A percentile compares a stretch with the other conserved stretches of the same genome.
phyloP scores from a whole-genome alignment of 2,797 vertebrate species.

The Hybognathus amarus region DNA sequence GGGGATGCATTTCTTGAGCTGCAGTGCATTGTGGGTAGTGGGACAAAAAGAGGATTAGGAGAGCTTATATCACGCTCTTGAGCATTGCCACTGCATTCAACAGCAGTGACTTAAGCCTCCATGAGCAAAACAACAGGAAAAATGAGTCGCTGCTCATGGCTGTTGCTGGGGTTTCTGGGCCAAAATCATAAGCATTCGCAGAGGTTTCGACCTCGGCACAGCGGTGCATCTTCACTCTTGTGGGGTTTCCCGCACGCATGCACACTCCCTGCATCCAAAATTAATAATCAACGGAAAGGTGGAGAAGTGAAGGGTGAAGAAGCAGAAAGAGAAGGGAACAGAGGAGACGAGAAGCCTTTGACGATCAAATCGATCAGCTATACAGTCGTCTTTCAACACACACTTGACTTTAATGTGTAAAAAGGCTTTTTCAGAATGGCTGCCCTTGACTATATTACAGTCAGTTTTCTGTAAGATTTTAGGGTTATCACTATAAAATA shows the following conservation, averaged over 20 bases:
- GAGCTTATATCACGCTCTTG: constrained; percentile 60
- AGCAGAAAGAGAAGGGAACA: background rate
- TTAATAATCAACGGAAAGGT: constrained; percentile 23
- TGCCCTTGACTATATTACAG: background rate
- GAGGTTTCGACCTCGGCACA: background rate
- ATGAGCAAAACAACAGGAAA: constrained; percentile 60
- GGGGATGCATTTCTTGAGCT: constrained; percentile 12
- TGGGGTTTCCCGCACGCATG: background rate
- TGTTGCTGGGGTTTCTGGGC: background rate
- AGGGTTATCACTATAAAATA: background rate
- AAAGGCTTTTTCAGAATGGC: constrained; percentile 3
- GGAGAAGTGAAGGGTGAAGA: background rate
- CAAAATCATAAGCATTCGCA: constrained; percentile 19
- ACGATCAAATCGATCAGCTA: background rate
- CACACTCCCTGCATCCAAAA: constrained; percentile 7
- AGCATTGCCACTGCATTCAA: constrained; percentile 54
- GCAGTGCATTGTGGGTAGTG: constrained; percentile 59
- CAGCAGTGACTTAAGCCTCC: constrained; percentile 39
- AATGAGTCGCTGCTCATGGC: constrained; percentile 48
- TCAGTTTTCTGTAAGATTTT: background rate
- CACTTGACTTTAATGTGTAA: background rate
- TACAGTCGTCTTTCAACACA: constrained; percentile 10
- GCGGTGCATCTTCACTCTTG: constrained; percentile 9
- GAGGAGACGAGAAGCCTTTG: constrained; percentile 7
- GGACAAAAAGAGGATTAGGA: constrained; percentile 71